phyloP scores from a whole-genome alignment of 2,113 vertebrate species.

The Nerophis lumbriciformis region DNA sequence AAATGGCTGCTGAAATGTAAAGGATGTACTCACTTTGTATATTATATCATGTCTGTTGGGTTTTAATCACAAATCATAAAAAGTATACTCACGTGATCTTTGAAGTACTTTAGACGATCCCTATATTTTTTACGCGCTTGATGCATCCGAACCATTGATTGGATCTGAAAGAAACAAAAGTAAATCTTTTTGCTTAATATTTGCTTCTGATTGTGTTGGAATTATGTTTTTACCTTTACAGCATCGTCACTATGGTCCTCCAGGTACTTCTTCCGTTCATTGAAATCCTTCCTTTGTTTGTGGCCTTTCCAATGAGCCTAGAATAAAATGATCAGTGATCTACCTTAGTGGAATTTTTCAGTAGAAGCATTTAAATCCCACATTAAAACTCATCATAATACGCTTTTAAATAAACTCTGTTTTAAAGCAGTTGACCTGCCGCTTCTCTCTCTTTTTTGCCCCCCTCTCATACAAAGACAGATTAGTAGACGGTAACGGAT shows the following conservation, averaged over 20 bases:
- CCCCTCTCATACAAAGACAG: too few relatives aligned
- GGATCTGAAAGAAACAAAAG: conserved; percentile 74
- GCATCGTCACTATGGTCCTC: conserved; percentile 80
- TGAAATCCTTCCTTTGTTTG: conserved; percentile 86
- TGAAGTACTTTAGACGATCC: conserved; percentile 89
- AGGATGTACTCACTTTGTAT: too few relatives aligned
- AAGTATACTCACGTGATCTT: conserved; percentile 81
- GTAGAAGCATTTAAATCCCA: too few relatives aligned
- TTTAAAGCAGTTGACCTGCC: too few relatives aligned
- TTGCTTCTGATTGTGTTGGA: neutral
- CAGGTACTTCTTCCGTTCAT: conserved; percentile 78
- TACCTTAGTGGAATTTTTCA: neutral
- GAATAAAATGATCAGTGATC: conserved; percentile 18
- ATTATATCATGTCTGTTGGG: too few relatives aligned
- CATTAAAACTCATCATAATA: too few relatives aligned
- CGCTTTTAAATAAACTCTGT: too few relatives aligned
- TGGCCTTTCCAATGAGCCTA: conserved; percentile 93
- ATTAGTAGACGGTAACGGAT: too few relatives aligned
- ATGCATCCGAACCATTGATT: conserved; percentile 90
- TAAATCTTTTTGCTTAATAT: neutral
- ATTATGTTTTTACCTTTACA: conserved; percentile 79
- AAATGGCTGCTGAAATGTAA: too few relatives aligned
- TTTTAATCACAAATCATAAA: neutral
- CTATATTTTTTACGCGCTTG: conserved; percentile 89
- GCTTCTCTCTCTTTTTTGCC: too few relatives aligned